Base-by-base conservation (phyloP, 2,797 vertebrate genomes). In the Knipowitschia caucasica region DNA sequence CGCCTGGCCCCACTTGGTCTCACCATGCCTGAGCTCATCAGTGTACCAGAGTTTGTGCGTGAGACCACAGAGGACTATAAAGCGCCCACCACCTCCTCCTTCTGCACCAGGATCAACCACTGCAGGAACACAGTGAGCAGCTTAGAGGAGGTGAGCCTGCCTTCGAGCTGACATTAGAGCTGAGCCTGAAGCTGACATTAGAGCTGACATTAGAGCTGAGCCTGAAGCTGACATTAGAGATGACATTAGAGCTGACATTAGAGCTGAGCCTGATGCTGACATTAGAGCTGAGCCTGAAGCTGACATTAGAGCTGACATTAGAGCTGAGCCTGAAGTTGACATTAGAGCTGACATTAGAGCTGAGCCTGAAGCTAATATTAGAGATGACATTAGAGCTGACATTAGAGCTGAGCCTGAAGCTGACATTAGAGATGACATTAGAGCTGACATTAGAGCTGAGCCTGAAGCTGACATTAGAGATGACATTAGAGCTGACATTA, bases 51-150 rank as follows among this genome's bases (percentile, higher is more conserved):
- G 89, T 95, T 95, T 85, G 92, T 95, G 70, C 89, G 91, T 64
- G 93, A 95, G 89, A 93, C 93, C 75, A 93, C 91, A 69, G 93
- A 95, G 86, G 94, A 95, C 89, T 95, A 95, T 88, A 95, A 94
- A 81, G 95, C 94, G 36, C 94, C 93, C 39, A 95, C 94, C 57
- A 95, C 94, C 50, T 95, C 94, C 89, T 94, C 92, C 84, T 95
- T 95, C 85, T 94, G 91, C 50, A 95, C 93, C 69, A 92, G 92
- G 53, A 69, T 95, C 83, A 92, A 92, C 89, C 94, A 92, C 90
- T 95, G 94, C 87, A 86, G 93, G 68, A 93, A 93, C 74, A 92
- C 92, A n/a, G 89, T 93, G 71, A 88, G 87, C 7, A 87, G 92
- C 71, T 87, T 95, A 80, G 93, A 95, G 81, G 93, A 94, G 92